phyloP scores from a whole-genome alignment of 1,140 invertebrate species.

The Neodiprion pinetum region DNA sequence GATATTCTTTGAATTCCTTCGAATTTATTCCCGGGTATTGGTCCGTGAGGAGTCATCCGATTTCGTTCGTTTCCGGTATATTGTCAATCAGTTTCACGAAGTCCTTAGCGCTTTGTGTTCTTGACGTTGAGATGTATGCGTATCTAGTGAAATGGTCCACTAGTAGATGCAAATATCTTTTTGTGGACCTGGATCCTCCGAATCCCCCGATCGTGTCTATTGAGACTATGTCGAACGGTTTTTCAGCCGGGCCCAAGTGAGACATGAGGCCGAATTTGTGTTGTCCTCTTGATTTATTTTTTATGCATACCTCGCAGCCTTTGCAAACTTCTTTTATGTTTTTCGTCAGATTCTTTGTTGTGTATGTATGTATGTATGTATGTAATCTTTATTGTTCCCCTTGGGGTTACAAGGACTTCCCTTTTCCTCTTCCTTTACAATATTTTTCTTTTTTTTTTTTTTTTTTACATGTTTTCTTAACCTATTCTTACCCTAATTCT shows the following conservation, averaged over 20 bases:
- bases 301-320: conserved; percentile 25
- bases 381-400: too few relatives aligned
- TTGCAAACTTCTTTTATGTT: conserved; percentile 23
- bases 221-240: conserved; percentile 29
- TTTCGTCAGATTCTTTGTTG: conserved; percentile 2
- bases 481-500: too few relatives aligned
- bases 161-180: conserved; percentile 38
- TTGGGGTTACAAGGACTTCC: too few relatives aligned
- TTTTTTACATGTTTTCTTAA: too few relatives aligned
- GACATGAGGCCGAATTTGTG: conserved; percentile 34
- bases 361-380: too few relatives aligned
- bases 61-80: conserved; percentile 25
- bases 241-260: conserved; percentile 44
- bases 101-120: conserved; percentile 41
- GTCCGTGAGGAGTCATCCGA: conserved; percentile 40
- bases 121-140: conserved; percentile 43
- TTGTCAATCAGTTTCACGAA: conserved; percentile 47
- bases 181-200: conserved; percentile 36
- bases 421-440: too few relatives aligned
- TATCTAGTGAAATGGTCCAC: conserved; percentile 41
- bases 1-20: conserved; percentile 43
- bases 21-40: conserved; percentile 48
- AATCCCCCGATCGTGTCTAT: conserved; percentile 43
- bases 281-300: conserved; percentile 31
- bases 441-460: too few relatives aligned